Evolutionary conservation across 2,797 vertebrate species (phyloP).

Genomic region (Tragelaphus oryx): DNA sequence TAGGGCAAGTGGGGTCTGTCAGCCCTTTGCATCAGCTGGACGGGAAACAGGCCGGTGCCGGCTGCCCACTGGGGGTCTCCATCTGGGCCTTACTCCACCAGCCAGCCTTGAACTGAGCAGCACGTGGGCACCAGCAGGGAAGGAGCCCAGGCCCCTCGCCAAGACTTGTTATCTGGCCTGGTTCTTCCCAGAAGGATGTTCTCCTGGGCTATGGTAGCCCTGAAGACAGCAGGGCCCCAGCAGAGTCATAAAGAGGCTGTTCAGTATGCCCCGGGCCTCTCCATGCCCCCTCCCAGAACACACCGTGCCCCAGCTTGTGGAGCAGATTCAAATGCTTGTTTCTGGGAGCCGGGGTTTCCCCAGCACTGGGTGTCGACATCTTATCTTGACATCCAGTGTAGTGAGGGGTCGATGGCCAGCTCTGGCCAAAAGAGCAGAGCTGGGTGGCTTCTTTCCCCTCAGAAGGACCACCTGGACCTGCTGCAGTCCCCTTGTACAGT

Average conservation of each 20-base stretch:
- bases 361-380: rapidly evolving
- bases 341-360: rapidly evolving
- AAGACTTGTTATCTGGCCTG: neutral
- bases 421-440: neutral
- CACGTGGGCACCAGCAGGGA: rapidly evolving
- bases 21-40: rapidly evolving
- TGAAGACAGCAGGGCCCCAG: too few relatives aligned
- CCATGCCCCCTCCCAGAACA: neutral
- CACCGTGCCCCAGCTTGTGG: rapidly evolving
- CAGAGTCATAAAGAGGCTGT: neutral
- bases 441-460: neutral
- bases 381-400: neutral
- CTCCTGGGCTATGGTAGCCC: neutral
- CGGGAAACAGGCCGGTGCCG: rapidly evolving
- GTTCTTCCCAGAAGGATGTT: neutral
- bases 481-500: too few relatives aligned
- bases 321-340: rapidly evolving
- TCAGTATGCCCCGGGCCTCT: rapidly evolving
- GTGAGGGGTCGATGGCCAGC: neutral
- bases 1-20: neutral
- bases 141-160: rapidly evolving
- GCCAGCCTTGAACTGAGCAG: neutral
- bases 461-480: neutral
- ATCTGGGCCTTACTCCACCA: neutral
- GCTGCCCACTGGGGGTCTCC: rapidly evolving